phyloP scores from a whole-genome alignment of 2,113 vertebrate genomes.

The Pseudolaguvia tuberculata region DNA sequence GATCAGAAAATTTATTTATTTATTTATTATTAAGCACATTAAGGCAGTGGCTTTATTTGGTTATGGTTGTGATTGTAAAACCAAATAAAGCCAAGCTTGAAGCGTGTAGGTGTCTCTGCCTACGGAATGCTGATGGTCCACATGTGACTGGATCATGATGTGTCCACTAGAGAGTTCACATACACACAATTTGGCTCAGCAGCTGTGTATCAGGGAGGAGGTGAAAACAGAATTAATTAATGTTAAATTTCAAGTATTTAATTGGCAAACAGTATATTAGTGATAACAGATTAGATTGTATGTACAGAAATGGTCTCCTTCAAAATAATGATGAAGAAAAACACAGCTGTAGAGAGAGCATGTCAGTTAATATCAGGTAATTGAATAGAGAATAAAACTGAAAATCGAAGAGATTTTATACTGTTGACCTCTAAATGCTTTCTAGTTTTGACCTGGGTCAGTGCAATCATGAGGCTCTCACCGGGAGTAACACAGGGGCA shows the following conservation, averaged over 20 bases:
- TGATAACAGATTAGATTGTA: not conserved
- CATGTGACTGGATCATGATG: conserved; percentile 13
- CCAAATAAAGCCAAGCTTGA: conserved; percentile 10
- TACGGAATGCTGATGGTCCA: not conserved
- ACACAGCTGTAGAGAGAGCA: not conserved
- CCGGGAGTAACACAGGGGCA: conserved; percentile 39
- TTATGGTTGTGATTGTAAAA: not conserved
- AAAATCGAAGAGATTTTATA: not conserved
- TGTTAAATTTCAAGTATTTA: not conserved
- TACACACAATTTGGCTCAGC: conserved; percentile 18
- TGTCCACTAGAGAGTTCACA: not conserved
- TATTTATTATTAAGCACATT: not conserved
- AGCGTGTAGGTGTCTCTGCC: not conserved
- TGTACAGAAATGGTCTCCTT: not conserved
- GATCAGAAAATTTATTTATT: not conserved
- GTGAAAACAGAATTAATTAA: too few species aligned
- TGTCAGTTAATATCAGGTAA: not conserved
- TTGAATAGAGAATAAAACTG: not conserved
- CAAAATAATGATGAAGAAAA: not conserved
- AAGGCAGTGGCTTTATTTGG: not conserved
- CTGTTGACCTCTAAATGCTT: conserved; percentile 18
- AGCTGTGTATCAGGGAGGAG: conserved; percentile 16
- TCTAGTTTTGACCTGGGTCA: conserved; percentile 26
- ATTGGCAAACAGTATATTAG: not conserved
- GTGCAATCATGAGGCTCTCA: conserved; percentile 22